These are phyloP conservation scores for Antechinus flavipes DNA, from an alignment of 2,113 vertebrate genomes.

Conservation along the genomic window DNA sequence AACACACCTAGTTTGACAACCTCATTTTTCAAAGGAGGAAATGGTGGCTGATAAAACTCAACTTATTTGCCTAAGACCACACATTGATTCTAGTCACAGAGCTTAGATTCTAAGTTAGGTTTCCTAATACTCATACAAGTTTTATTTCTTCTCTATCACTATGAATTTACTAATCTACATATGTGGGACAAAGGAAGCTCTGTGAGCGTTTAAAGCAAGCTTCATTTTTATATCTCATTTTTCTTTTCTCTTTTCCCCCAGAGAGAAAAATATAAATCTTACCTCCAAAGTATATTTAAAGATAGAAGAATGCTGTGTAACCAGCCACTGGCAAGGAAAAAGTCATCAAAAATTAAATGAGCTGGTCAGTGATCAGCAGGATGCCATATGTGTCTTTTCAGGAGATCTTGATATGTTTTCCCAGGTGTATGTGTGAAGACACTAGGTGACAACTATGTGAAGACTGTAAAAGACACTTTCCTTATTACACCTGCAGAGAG, in stretches of 20 bases:
- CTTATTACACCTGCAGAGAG: neutral
- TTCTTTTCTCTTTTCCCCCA: neutral
- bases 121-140: neutral
- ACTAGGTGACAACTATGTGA: conserved; percentile 66
- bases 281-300: conserved; percentile 21
- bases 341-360: conserved; percentile 60
- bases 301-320: conserved; percentile 40
- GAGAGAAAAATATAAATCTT: neutral
- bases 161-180: neutral
- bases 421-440: conserved; percentile 55
- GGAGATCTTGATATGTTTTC: conserved; percentile 48
- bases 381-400: conserved; percentile 38
- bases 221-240: neutral
- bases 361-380: conserved; percentile 48
- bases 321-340: conserved; percentile 63
- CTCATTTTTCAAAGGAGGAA: neutral
- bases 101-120: neutral
- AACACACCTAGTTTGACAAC: neutral
- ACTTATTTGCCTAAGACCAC: neutral
- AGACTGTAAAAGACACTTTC: neutral
- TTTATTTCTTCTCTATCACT: neutral
- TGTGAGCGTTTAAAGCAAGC: neutral
- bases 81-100: neutral
- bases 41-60: neutral
- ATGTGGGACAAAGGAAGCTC: neutral